Evolutionary conservation across 2,113 vertebrate genomes (phyloP).

Genomic region (Pluvianellus socialis): DNA sequence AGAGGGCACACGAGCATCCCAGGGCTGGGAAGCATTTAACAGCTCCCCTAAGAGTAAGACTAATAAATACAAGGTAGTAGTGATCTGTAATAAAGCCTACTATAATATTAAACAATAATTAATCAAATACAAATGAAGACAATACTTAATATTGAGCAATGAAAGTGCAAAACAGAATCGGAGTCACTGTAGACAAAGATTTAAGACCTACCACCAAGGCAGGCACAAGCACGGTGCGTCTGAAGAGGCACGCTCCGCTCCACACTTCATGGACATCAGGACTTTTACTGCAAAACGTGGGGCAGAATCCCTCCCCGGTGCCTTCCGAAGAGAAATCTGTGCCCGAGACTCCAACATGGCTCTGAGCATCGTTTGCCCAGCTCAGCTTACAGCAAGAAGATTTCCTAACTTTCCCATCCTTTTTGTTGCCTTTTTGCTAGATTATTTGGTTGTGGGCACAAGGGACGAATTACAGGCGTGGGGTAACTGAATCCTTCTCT

Average conservation of each 20-base stretch:
- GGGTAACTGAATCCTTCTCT: background rate
- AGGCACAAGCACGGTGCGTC: fast-evolving
- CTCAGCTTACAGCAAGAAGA: background rate
- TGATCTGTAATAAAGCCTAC: background rate
- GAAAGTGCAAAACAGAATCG: background rate
- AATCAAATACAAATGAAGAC: background rate
- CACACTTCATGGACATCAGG: background rate
- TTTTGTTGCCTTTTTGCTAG: fast-evolving
- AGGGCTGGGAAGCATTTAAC: background rate
- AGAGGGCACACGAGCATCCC: background rate
- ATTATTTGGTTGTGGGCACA: background rate
- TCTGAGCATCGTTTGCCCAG: background rate
- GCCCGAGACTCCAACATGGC: fast-evolving
- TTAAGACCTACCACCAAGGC: background rate
- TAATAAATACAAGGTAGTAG: background rate
- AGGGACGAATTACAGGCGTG: background rate
- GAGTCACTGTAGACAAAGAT: background rate
- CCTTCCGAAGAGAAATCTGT: background rate
- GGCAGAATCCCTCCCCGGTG: background rate
- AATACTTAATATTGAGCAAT: background rate
- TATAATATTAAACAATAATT: background rate
- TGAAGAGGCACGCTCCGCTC: fast-evolving
- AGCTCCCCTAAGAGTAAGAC: background rate
- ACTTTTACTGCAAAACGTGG: background rate
- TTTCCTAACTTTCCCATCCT: slow-evolving; percentile 2